Evolutionary conservation across 1,140 invertebrate species (phyloP).

Genomic region (Drosophila sucinea): DNA sequence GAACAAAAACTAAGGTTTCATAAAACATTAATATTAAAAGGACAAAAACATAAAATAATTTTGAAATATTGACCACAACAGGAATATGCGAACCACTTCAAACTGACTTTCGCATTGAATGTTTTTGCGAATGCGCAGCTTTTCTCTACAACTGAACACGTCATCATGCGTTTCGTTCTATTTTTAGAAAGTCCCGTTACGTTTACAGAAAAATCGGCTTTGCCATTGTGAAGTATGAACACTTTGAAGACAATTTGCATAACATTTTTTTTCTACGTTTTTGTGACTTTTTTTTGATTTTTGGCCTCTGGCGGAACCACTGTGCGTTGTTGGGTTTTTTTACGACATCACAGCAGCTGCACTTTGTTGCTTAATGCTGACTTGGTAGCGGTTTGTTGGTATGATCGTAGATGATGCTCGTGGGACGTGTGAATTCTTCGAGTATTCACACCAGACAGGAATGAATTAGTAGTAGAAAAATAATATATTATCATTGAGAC

Average conservation of each 20-base stretch:
- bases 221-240: background rate
- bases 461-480: too few species aligned
- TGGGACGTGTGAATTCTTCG: conserved; percentile 4
- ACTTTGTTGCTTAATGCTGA: conserved; percentile 4
- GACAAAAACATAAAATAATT: conserved; percentile 10
- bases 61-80: background rate
- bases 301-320: too few species aligned
- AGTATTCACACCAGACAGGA: background rate
- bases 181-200: background rate
- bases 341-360: background rate
- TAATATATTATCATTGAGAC: too few species aligned
- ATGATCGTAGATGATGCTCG: conserved; percentile 1
- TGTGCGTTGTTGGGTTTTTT: background rate
- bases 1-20: conserved; percentile 18
- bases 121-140: background rate
- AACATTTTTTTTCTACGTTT: too few species aligned
- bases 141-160: background rate
- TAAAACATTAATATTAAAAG: conserved; percentile 23
- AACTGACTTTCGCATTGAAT: background rate
- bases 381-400: background rate
- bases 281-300: too few species aligned
- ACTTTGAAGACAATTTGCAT: too few species aligned
- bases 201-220: background rate
- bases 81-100: background rate
- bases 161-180: conserved; percentile 1